Base-by-base conservation (phyloP, 1,140 invertebrate genomes). In the Zaprionus nigranus region DNA sequence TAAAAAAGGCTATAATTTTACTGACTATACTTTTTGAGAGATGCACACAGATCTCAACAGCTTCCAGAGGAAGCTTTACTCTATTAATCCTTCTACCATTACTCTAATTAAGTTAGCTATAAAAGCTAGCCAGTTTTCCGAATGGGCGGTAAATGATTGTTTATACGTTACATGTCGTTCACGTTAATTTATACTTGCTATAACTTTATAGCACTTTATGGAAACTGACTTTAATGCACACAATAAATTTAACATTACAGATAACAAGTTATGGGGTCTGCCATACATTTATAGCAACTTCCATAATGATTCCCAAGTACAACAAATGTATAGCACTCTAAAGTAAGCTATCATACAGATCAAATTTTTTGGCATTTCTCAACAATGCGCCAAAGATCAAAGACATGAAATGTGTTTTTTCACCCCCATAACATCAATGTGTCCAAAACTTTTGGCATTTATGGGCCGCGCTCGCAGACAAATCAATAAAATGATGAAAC, bases 401-500 rank as follows among this genome's bases (percentile, higher is more conserved):
- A 87, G 65, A 7, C 43, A 43, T 20, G 6, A 79, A 68, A 85
- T 79, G 72, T 79, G 67, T 74, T 84, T 78, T 68, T 81, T 71
- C n/a, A 74, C 66, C 70, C 82, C 57, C 22, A 59, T 64, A 78
- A 67, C 59, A 82, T 80, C 53, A 87, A 75, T 71, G 61, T 88
- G 81, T 88, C 84, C 75, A 67, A 63, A 87, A 81, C 66, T 28
- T 56, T 62, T 68, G 84, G 68, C 80, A 83, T 74, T 87, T 87
- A 30, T 78, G 77, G 78, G 70, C 53, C 67, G 66, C 30, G 60
- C 30, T 64, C 57, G 46, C 64, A 81, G 53, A 72, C 60, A 56
- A 72, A 79, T 86, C 82, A 88, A 86, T 78, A 71, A 80, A 79
- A 63, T 66, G 53, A 54, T 56, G n/a, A 26, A 82, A 79, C 65